Evolutionary conservation across 1,140 invertebrate species (phyloP).

Genomic region (Drosophila chauvacae): DNA sequence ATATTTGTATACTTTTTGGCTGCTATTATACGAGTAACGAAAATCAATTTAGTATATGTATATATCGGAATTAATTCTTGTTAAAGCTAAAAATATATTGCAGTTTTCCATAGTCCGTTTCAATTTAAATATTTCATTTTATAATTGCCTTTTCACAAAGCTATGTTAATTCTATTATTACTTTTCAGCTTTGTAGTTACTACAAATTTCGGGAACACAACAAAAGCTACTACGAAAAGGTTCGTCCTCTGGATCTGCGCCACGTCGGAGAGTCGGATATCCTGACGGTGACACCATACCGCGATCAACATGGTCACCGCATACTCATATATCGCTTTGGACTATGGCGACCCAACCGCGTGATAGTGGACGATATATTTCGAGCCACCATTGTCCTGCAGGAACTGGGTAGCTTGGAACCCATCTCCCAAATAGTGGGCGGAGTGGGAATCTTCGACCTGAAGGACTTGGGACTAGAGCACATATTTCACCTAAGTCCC

Average conservation of each 20-base stretch:
- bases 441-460: slow-evolving; percentile 91
- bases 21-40: not conserved
- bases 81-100: not conserved
- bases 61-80: not conserved
- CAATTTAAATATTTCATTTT: not conserved
- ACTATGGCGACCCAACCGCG: slow-evolving; percentile 89
- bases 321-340: slow-evolving; percentile 85
- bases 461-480: slow-evolving; percentile 88
- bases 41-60: not conserved
- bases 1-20: not conserved
- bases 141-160: too few species aligned
- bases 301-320: slow-evolving; percentile 87
- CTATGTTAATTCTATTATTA: not conserved
- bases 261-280: slow-evolving; percentile 89
- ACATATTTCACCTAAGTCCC: slow-evolving; percentile 90
- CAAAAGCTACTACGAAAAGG: slow-evolving; percentile 88
- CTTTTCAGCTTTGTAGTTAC: slow-evolving; percentile 90
- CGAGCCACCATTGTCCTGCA: slow-evolving; percentile 89
- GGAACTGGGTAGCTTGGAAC: slow-evolving; percentile 90
- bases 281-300: slow-evolving; percentile 90
- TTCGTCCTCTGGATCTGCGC: slow-evolving; percentile 88
- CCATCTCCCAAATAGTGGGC: slow-evolving; percentile 90
- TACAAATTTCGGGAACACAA: slow-evolving; percentile 91
- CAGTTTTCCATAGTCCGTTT: not conserved
- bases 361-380: slow-evolving; percentile 89